Evolutionary conservation across 2,797 vertebrate genomes (phyloP).

Genomic region (Coregonus ussuriensis): DNA sequence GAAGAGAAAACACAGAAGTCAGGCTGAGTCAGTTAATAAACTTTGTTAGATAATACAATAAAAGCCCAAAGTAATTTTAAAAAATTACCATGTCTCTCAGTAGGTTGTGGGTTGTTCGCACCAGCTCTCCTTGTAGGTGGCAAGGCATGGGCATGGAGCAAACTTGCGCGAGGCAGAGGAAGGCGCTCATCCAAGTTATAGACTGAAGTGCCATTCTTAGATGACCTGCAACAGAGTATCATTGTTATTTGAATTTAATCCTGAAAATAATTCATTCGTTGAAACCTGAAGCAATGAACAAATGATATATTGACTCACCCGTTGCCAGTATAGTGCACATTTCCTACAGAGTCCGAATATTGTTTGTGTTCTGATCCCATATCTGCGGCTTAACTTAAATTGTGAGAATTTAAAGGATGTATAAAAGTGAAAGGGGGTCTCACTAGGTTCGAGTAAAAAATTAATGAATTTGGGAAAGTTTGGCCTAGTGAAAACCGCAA

Average conservation of each 20-base stretch:
- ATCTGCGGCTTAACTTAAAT: neutral
- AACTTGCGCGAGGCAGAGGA: too few relatives aligned
- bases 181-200: too few relatives aligned
- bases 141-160: slow-evolving; percentile 5
- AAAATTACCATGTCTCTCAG: neutral
- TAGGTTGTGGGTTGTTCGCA: neutral
- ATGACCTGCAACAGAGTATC: neutral
- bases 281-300: neutral
- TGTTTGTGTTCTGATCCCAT: neutral
- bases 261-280: neutral
- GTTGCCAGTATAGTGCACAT: neutral
- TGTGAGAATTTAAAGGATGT: neutral
- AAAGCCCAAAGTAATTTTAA: neutral
- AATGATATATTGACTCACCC: neutral
- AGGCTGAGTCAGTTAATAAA: too few relatives aligned
- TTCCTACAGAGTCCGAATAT: neutral
- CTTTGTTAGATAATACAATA: neutral
- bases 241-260: neutral
- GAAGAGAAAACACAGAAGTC: too few relatives aligned
- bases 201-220: neutral
- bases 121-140: neutral
- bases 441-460: neutral
- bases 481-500: neutral
- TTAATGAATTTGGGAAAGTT: neutral
- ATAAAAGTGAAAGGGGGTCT: slow-evolving; percentile 5